Base-by-base conservation (phyloP, 2,888 invertebrate species). In the Antheraea assamensis region DNA sequence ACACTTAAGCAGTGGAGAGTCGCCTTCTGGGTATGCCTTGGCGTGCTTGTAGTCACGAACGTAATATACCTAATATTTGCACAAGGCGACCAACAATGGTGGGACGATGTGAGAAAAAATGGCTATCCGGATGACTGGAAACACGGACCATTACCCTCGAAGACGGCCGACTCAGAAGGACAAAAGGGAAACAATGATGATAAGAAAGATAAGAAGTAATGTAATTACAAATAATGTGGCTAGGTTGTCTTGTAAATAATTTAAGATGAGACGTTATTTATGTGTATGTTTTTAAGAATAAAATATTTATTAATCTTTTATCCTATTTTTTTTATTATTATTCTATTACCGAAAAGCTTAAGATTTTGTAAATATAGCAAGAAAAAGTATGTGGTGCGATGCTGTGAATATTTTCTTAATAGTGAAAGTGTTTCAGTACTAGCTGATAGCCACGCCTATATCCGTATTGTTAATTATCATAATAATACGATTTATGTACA, bases 11-110 rank as follows among this genome's bases (percentile, higher is more conserved):
- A 97, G 91, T 98, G 98, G 98, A 95, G 96, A 31, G 82, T 95
- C 0, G 97, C 98, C 0, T 98, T 98, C 87, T 97, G 98, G 97
- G 96, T 98, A 55, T 96, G 97, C 66, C 95, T 97, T 13, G 96
- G 85, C 0, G 95, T 98, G 4, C 95, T 98, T 76, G 88, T 96
- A 0, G 75, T 95, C 0, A 97, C 97, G 2, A 97, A 97, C 82
- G 61, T 96, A 0, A 83, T 97, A 15, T 98, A 97, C 87, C 81
- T 96, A 3, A 72, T 97, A 7, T 97, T 96, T 85, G 97, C 97
- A 0, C 96, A 96, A 77, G 98, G 97, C 0, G 96, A 98, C 66
- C 95, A 97, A 55, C 96, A 97, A 76, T 95, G 96, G 84, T 98
- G 97, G 97, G 97, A 98, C 81, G 95, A 96, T 74, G 95, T 96